Base-by-base conservation (phyloP, 2,888 invertebrate genomes). In the Diadegma fenestrale region DNA sequence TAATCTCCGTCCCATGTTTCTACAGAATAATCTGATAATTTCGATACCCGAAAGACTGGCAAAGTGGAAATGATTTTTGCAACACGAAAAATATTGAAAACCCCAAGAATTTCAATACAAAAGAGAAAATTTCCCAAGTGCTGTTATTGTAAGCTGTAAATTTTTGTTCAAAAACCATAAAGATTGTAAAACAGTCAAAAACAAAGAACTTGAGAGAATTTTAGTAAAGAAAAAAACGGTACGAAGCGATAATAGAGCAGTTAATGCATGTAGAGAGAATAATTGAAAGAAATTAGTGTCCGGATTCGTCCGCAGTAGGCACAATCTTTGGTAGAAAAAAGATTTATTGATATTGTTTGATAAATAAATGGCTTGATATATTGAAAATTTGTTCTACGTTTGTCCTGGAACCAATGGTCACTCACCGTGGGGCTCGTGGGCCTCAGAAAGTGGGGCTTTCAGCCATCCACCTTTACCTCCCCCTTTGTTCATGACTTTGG, bases 341-440 rank as follows among this genome's bases (percentile, higher is more conserved):
- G 17, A 6, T 71, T 33, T 4, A 51, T 26, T 51, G 33, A 30
- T 71, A 1, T 33, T 71, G 7, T 71, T 71, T 33, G 10, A 26
- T 58, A 37, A 37, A 37, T 37, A 37, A 37, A 37, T 37, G 7
- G 37, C 8, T 37, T 37, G 37, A 37, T 37, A 5, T 37, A n/a
- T 19, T 19, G 26, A 61, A n/a, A 61, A 41, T 71, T 81, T 79
- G 48, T 51, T 80, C 22, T 33, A 41, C 43, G 37, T 75, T 89
- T 87, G 37, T 89, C 89, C 90, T 88, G 86, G 84, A 90, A 89
- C 85, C 88, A 88, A 89, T 90, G 89, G 89, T 90, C 89, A 93
- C 93, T 94, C 93, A 93, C 93, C 93, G 88, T 93, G 93, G 89
- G 93, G 93, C 93, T 93, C 93, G 89, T 93, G 93, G 90, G 93